Conservation (phyloP, 2,797 vertebrate genomes). For the Macrochelys suwanniensis region DNA sequence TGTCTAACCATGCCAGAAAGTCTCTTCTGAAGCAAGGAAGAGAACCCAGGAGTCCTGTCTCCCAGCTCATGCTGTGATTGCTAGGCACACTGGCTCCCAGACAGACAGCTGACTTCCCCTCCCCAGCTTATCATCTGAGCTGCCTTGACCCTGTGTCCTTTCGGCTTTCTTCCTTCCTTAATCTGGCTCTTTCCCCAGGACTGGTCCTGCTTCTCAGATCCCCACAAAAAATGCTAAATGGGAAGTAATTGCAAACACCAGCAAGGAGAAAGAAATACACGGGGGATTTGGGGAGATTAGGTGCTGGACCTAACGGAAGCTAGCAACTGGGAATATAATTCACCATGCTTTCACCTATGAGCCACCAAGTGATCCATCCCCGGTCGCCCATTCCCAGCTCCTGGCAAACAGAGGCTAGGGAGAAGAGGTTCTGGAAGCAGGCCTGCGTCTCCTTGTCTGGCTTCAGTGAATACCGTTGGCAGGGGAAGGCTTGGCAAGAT, state of each 20-base stretch:
- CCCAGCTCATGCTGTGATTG: neutral
- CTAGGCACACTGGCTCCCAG: neutral
- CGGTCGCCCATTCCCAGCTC: no score
- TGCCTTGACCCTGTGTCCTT: neutral
- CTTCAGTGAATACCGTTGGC: no score
- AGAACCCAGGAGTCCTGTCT: neutral
- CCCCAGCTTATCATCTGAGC: neutral
- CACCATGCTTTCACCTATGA: neutral
- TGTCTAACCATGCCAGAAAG: neutral
- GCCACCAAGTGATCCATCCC: no score
- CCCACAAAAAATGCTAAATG: neutral
- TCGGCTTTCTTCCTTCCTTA: neutral
- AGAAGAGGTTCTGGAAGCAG: no score
- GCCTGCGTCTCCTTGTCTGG: no score
- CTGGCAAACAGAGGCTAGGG: no score
- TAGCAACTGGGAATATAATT: neutral
- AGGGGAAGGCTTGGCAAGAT: no score
- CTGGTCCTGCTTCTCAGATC: neutral
- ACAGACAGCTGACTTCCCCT: neutral
- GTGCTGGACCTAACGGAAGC: neutral
- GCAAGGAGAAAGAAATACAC: neutral
- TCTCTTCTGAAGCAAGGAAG: neutral
- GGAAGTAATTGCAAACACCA: neutral
- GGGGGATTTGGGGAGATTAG: neutral
- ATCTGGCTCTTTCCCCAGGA: neutral